Percentiles rank a stretch among this genome's conserved stretches.
These are phyloP conservation scores for Alexandromys fortis DNA, from an alignment of 2,113 vertebrate species.

Conservation along the genomic window DNA sequence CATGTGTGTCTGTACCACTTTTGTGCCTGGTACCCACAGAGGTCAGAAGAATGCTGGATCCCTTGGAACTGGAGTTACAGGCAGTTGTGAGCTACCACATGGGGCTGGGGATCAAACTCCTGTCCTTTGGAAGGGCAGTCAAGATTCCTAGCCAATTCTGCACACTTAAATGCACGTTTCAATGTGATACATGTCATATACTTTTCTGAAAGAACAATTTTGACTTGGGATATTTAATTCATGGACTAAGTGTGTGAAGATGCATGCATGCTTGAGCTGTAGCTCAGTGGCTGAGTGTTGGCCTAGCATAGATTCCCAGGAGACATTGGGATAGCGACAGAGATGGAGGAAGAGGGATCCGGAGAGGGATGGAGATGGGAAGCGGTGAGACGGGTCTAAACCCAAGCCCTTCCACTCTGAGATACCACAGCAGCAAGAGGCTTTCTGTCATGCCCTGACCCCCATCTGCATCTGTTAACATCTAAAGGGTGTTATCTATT, in stretches of 20 bases:
- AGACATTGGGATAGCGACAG: neutral
- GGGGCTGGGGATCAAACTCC: neutral
- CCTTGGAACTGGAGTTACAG: neutral
- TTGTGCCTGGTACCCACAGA: neutral
- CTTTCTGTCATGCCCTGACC: neutral
- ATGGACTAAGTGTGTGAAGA: neutral
- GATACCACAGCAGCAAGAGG: neutral
- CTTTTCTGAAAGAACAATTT: neutral
- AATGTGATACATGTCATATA: neutral
- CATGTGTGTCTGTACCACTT: neutral
- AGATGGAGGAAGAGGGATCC: neutral
- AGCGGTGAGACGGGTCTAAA: neutral
- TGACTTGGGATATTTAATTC: constrained; percentile 8
- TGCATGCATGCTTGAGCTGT: neutral
- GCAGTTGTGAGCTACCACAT: neutral
- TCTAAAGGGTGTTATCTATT: neutral
- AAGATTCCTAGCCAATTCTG: neutral
- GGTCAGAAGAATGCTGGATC: neutral
- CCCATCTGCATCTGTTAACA: neutral
- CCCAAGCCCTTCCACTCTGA: neutral
- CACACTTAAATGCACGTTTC: neutral
- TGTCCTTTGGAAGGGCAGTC: neutral
- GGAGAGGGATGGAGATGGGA: neutral
- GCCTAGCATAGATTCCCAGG: neutral
- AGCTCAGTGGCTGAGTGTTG: neutral